Percentiles rank a stretch among this genome's conserved stretches.
These are phyloP conservation scores for Actinopyga echinites DNA, from an alignment of 53 echinoderm and acorn worm species.

Conservation along the genomic window DNA sequence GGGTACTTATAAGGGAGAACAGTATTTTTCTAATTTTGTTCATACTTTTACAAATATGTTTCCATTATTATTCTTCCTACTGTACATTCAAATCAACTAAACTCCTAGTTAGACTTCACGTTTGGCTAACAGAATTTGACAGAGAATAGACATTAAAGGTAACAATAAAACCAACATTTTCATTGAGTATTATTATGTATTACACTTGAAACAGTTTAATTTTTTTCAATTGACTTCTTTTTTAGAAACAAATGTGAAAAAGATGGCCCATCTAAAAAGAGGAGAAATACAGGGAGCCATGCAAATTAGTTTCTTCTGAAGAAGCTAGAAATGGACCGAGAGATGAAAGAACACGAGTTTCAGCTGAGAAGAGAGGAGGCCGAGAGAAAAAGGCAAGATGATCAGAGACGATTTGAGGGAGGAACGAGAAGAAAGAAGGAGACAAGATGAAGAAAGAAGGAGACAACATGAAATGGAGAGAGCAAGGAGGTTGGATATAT, in stretches of 20 bases:
- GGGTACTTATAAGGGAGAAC: too few relatives aligned
- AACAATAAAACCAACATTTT: too few relatives aligned
- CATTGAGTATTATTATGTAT: too few relatives aligned
- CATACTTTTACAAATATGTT: too few relatives aligned
- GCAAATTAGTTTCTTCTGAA: constrained; percentile 17
- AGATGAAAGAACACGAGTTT: constrained; percentile 30
- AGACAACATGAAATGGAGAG: constrained; percentile 20
- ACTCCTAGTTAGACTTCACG: too few relatives aligned
- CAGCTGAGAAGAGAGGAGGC: constrained; percentile 43
- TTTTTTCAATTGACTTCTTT: background rate
- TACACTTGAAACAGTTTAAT: background rate
- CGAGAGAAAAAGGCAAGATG: background rate
- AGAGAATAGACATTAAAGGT: too few relatives aligned
- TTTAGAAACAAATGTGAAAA: constrained; percentile 46
- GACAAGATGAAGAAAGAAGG: constrained; percentile 2
- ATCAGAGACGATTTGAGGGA: background rate
- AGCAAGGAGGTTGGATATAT: constrained; percentile 30
- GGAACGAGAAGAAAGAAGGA: background rate
- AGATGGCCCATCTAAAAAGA: constrained; percentile 34
- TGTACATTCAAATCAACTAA: too few relatives aligned
- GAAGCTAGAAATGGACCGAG: constrained; percentile 48
- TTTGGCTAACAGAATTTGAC: too few relatives aligned
- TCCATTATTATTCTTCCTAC: too few relatives aligned
- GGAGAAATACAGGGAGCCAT: constrained; percentile 37
- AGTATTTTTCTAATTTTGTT: too few relatives aligned